A percentile compares a stretch with the other conserved stretches of the same genome.
phyloP scores from a whole-genome alignment of 1,140 invertebrate genomes.

The Papilio helenus region DNA sequence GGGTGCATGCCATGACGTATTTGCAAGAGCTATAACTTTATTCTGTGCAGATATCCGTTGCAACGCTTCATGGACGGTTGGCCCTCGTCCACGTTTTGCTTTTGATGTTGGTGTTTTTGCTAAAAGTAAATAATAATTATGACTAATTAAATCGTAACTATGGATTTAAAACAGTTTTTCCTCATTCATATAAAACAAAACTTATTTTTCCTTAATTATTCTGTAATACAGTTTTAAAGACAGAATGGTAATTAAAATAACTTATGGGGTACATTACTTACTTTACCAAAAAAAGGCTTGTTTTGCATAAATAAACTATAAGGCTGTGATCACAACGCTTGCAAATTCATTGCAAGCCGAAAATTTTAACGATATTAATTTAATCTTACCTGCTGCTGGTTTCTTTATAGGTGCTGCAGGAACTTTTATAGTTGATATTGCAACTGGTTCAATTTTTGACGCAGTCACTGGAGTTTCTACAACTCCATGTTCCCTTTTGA shows the following conservation, averaged over 20 bases:
- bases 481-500: constrained; percentile 75
- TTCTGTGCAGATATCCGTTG: constrained; percentile 76
- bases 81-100: constrained; percentile 69
- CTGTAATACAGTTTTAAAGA: not conserved
- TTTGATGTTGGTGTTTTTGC: constrained; percentile 66
- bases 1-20: constrained; percentile 75
- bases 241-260: not conserved
- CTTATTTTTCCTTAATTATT: not conserved
- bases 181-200: not conserved
- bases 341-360: too few species aligned
- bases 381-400: constrained; percentile 50
- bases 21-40: constrained; percentile 57
- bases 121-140: constrained; percentile 43
- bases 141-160: not conserved
- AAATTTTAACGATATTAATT: not conserved
- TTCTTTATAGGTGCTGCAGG: constrained; percentile 61
- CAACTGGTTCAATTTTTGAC: constrained; percentile 58
- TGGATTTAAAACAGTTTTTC: not conserved
- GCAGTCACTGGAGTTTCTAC: constrained; percentile 51
- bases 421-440: constrained; percentile 56
- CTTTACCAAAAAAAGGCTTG: not conserved
- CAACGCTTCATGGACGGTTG: constrained; percentile 77
- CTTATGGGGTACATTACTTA: not conserved
- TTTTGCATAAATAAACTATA: not conserved
- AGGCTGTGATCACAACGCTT: too few species aligned